Conservation (phyloP, 2,888 invertebrate species). For the Cantharis nigra region DNA sequence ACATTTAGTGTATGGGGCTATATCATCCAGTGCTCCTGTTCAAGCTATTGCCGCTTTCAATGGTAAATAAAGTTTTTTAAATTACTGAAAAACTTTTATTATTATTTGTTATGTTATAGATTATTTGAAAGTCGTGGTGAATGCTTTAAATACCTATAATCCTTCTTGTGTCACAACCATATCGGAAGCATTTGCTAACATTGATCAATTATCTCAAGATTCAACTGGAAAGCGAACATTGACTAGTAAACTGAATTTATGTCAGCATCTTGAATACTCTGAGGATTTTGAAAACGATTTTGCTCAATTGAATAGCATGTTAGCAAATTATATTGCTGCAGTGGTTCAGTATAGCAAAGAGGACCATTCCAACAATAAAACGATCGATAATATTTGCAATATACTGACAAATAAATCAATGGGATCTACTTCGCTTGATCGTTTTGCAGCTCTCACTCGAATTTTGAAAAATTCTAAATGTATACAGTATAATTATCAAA, state of each 20-base stretch:
- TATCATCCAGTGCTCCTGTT: not conserved
- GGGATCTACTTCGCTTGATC: not conserved
- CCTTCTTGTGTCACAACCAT: constrained; percentile 72
- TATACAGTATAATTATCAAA: not conserved
- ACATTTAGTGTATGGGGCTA: not conserved
- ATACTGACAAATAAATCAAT: not conserved
- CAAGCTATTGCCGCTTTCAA: not conserved
- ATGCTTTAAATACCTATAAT: constrained; percentile 70
- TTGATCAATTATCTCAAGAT: constrained; percentile 67
- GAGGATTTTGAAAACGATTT: constrained; percentile 67
- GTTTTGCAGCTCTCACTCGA: not conserved
- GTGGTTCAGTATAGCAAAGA: constrained; percentile 95
- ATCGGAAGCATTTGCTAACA: constrained; percentile 65
- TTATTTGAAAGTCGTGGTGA: constrained; percentile 81
- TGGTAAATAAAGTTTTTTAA: not conserved
- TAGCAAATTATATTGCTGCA: constrained; percentile 86
- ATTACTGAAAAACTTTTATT: too few relatives aligned
- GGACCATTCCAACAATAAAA: constrained; percentile 68
- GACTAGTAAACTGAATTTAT: constrained; percentile 77
- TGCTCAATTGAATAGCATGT: constrained; percentile 77
- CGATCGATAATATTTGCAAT: not conserved
- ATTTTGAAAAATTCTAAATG: not conserved
- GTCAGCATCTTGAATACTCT: constrained; percentile 70
- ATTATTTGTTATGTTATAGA: constrained; percentile 56
- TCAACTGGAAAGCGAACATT: constrained; percentile 65